Conservation (phyloP, 2,888 invertebrate species). For the Euclidia mi region DNA sequence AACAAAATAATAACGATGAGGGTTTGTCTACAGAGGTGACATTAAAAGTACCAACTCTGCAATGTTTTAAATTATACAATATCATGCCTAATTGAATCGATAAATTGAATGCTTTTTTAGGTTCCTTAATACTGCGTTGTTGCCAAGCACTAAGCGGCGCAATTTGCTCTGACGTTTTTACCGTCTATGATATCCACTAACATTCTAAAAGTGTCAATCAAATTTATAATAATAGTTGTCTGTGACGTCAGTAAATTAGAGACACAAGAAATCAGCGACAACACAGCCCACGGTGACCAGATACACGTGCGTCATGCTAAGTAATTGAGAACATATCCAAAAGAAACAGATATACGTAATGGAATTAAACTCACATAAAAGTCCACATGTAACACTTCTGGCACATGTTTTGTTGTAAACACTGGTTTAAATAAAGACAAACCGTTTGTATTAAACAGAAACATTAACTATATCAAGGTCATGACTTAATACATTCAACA, state of each 20-base stretch:
- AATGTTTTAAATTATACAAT: too few relatives aligned
- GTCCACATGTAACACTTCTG: conserved; percentile 6
- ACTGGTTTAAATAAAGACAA: conserved; percentile 5
- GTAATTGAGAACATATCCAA: conserved; percentile 2
- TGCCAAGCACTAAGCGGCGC: too few relatives aligned
- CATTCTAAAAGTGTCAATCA: too few relatives aligned
- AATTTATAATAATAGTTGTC: too few relatives aligned
- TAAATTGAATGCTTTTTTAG: too few relatives aligned
- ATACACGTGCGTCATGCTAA: conserved; percentile 10
- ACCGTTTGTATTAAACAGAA: conserved; percentile 4
- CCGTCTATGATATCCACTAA: too few relatives aligned
- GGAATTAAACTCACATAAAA: conserved; percentile 13
- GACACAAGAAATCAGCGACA: not conserved
- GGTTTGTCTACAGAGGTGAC: too few relatives aligned
- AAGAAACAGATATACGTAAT: conserved; percentile 9
- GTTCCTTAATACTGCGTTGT: too few relatives aligned
- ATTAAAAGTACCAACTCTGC: too few relatives aligned
- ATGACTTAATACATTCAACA: conserved; percentile 18
- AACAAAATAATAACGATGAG: too few relatives aligned
- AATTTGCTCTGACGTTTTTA: too few relatives aligned
- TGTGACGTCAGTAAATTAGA: not conserved
- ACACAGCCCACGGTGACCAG: not conserved
- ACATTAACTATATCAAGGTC: conserved; percentile 18
- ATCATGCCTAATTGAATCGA: too few relatives aligned
- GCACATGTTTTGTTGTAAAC: conserved; percentile 7